phyloP scores from a whole-genome alignment of 2,888 invertebrate species.

The Megaustenia siamemsis region DNA sequence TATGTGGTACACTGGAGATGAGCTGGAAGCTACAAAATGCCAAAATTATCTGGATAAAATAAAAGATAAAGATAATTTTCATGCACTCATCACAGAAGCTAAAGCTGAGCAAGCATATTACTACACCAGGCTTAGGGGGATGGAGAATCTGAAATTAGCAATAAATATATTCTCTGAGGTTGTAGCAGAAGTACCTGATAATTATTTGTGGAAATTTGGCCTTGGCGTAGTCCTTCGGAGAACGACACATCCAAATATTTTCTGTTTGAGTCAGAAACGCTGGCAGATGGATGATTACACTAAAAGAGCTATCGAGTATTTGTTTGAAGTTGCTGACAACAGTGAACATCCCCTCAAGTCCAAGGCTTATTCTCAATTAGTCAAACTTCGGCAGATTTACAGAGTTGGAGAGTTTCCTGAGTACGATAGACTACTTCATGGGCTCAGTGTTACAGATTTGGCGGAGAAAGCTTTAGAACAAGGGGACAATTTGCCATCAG shows the following conservation, averaged over 20 bases:
- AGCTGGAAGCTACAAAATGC: not conserved
- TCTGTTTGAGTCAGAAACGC: not conserved
- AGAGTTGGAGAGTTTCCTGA: not conserved
- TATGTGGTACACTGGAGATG: not conserved
- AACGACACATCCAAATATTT: not conserved
- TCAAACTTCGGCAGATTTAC: not conserved
- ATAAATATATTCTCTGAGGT: not conserved
- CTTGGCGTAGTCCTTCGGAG: not conserved
- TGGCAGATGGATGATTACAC: not conserved
- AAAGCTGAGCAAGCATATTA: conserved; percentile 19
- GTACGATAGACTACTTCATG: not conserved
- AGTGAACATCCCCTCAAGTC: not conserved
- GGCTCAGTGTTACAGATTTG: not conserved
- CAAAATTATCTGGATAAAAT: not conserved
- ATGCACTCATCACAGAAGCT: not conserved
- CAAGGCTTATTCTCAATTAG: conserved; percentile 14
- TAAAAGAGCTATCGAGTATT: not conserved
- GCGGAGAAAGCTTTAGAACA: not conserved
- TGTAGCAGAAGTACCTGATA: not conserved
- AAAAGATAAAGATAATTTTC: not conserved
- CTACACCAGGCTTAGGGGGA: not conserved
- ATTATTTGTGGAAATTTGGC: conserved; percentile 9
- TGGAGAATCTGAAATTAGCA: not conserved
- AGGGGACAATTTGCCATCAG: not conserved
- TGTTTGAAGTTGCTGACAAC: conserved; percentile 6